Percentiles rank a stretch among this genome's conserved stretches.
Conservation (phyloP, 2,113 vertebrate species). For the Lota lota region DNA sequence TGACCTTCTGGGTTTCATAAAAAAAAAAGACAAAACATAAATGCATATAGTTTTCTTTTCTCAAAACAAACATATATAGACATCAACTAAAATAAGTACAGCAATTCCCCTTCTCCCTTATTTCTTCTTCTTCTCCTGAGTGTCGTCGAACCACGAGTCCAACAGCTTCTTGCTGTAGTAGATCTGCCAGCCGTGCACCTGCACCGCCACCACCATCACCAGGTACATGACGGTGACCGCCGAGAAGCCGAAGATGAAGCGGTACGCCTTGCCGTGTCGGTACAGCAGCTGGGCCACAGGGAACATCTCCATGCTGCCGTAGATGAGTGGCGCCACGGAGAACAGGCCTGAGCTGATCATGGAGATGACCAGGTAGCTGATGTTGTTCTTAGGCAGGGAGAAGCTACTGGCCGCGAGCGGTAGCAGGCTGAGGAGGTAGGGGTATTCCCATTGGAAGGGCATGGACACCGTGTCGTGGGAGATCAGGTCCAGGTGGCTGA, state of each 20-base stretch:
- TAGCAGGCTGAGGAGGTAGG: constrained; percentile 82
- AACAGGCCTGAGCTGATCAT: constrained; percentile 96
- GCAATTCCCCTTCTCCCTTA: constrained; percentile 30
- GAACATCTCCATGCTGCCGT: constrained; percentile 98
- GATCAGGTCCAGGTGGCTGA: constrained; percentile 84
- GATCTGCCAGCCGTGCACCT: constrained; percentile 94
- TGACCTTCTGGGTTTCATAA: neutral
- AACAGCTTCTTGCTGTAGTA: constrained; percentile 97
- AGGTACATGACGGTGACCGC: constrained; percentile 94
- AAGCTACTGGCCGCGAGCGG: constrained; percentile 78
- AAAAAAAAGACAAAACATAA: neutral
- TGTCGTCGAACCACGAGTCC: constrained; percentile 95
- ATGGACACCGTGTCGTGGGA: constrained; percentile 86
- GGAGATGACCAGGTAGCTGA: constrained; percentile 95
- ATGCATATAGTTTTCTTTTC: neutral
- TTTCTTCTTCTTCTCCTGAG: constrained; percentile 94
- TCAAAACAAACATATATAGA: neutral
- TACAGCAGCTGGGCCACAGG: constrained; percentile 96
- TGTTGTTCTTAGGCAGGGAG: constrained; percentile 94
- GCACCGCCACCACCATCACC: constrained; percentile 86
- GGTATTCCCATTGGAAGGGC: constrained; percentile 98
- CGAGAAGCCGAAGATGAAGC: constrained; percentile 91
- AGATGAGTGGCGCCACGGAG: constrained; percentile 92
- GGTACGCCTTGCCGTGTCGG: constrained; percentile 92
- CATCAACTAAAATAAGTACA: neutral